Evolutionary conservation across 1,140 invertebrate genomes (phyloP).

Genomic region (Zaprionus camerounensis): DNA sequence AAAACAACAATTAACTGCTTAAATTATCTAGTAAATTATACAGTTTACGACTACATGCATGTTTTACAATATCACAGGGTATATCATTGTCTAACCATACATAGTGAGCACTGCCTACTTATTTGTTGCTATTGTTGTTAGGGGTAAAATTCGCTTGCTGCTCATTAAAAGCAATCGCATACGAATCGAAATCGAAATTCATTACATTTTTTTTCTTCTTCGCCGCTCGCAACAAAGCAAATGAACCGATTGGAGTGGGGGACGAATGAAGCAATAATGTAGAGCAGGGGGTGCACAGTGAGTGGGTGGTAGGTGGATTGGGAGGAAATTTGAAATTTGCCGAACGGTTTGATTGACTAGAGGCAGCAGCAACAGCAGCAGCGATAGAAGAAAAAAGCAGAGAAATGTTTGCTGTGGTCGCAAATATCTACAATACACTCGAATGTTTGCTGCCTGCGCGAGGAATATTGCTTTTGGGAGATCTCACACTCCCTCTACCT

Average conservation of each 20-base stretch:
- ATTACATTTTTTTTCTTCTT: constrained; percentile 28
- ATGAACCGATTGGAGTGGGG: not conserved
- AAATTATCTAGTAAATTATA: no score
- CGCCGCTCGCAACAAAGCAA: constrained; percentile 13
- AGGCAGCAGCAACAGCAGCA: constrained; percentile 23
- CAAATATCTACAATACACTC: constrained; percentile 42
- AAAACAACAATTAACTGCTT: no score
- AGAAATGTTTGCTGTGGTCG: constrained; percentile 43
- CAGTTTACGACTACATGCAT: no score
- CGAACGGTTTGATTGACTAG: constrained; percentile 46
- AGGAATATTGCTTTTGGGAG: constrained; percentile 56
- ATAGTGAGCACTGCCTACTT: not conserved
- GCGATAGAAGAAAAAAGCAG: not conserved
- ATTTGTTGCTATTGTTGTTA: constrained; percentile 13
- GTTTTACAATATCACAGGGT: not conserved
- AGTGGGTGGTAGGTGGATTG: not conserved
- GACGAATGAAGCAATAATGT: not conserved
- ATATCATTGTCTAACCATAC: not conserved
- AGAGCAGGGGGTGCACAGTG: not conserved
- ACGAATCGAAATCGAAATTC: constrained; percentile 27
- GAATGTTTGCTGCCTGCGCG: constrained; percentile 42
- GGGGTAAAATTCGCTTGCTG: constrained; percentile 14
- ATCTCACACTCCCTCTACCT: not conserved
- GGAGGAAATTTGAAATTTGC: constrained; percentile 31
- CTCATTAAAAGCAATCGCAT: constrained; percentile 36